Conservation (phyloP, 2,113 vertebrate genomes). For the Proterorhinus semilunaris region DNA sequence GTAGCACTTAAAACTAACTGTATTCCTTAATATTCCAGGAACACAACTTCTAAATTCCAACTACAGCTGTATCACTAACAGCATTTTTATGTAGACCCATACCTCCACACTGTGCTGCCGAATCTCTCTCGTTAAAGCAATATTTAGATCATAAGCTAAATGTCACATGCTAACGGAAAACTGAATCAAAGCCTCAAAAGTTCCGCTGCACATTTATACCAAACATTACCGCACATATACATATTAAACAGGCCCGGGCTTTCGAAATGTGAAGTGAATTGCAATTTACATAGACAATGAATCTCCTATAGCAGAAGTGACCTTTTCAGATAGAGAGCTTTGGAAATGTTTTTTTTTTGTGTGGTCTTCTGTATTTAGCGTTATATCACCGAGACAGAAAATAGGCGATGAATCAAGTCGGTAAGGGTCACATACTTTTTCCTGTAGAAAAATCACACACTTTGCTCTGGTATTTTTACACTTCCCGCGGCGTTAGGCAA, state of each 20-base stretch:
- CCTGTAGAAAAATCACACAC: neutral
- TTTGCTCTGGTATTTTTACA: conserved; percentile 8
- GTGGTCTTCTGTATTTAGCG: neutral
- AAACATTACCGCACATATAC: neutral
- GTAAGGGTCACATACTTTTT: neutral
- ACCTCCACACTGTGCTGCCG: neutral
- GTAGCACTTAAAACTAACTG: neutral
- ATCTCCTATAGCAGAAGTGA: neutral
- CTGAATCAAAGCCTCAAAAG: neutral
- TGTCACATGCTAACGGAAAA: neutral
- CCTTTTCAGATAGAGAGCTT: conserved; percentile 4
- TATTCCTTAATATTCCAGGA: neutral
- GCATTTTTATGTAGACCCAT: neutral
- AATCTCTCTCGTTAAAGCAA: neutral
- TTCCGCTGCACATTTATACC: neutral
- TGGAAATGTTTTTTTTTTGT: neutral
- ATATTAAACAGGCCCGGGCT: neutral
- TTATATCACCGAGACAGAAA: neutral
- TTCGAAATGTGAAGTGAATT: neutral
- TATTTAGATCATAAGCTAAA: conserved; percentile 19
- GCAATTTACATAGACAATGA: conserved; percentile 5
- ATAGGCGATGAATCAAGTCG: neutral
- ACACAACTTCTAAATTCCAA: neutral
- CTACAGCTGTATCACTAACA: too few species aligned
- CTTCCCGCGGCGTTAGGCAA: neutral